phyloP scores from a whole-genome alignment of 2,888 invertebrate genomes.

The Erebia epiphron region DNA sequence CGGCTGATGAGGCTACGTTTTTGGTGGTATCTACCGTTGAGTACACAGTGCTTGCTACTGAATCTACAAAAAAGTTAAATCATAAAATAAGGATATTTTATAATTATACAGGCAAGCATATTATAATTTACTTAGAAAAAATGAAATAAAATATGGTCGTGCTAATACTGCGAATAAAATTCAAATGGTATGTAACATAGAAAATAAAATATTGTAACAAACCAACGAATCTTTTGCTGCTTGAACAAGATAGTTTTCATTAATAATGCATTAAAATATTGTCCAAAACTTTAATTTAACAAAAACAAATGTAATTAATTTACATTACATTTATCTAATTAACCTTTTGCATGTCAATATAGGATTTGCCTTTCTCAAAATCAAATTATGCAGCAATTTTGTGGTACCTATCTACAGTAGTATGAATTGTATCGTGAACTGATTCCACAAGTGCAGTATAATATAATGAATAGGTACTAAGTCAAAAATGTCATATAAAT shows the following conservation, averaged over 20 bases:
- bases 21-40: slow-evolving; percentile 63
- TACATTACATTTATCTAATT: not conserved
- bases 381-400: slow-evolving; percentile 47
- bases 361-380: slow-evolving; percentile 46
- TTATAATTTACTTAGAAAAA: too few species aligned
- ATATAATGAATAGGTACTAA: not conserved
- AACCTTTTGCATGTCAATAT: slow-evolving; percentile 46
- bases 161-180: not conserved
- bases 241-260: not conserved
- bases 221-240: not conserved
- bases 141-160: not conserved
- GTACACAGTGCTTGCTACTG: slow-evolving; percentile 53
- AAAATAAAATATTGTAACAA: slow-evolving; percentile 1
- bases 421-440: slow-evolving; percentile 46
- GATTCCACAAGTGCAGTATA: slow-evolving; percentile 37
- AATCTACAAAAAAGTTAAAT: slow-evolving; percentile 46
- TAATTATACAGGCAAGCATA: too few species aligned
- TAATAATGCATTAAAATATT: not conserved
- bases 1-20: slow-evolving; percentile 55
- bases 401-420: slow-evolving; percentile 47
- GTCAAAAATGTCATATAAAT: too few species aligned
- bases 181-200: too few species aligned
- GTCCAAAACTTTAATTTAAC: not conserved
- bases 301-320: too few species aligned
- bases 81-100: not conserved